Evolutionary conservation across 2,797 vertebrate species (phyloP).

Genomic region (Ptychadena robeensis): DNA sequence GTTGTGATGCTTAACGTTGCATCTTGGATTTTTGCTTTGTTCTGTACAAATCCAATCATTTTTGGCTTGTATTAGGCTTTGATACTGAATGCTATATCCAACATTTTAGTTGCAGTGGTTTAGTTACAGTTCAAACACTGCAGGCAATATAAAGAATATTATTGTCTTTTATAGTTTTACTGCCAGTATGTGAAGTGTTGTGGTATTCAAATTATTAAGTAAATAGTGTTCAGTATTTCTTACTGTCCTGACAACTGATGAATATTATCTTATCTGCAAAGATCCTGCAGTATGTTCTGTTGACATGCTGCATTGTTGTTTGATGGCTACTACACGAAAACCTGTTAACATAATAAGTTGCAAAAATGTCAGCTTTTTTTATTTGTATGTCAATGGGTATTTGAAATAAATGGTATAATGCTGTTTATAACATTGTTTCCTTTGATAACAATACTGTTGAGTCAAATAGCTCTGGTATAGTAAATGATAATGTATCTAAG

Average conservation of each 20-base stretch:
- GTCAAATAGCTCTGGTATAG: not conserved
- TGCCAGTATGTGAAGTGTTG: not conserved
- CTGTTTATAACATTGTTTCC: not conserved
- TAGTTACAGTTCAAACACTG: no score
- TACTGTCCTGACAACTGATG: conserved; percentile 11
- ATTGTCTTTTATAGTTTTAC: no score
- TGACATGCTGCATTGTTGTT: not conserved
- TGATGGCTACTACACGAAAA: not conserved
- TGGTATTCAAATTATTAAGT: not conserved
- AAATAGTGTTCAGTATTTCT: not conserved
- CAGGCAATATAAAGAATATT: no score
- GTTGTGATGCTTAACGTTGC: no score
- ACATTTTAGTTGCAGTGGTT: no score
- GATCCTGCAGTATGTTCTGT: not conserved
- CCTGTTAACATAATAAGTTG: conserved; percentile 6
- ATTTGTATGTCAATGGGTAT: not conserved
- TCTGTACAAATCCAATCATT: no score
- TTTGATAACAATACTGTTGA: not conserved
- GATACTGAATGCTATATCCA: no score
- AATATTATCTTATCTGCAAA: conserved; percentile 1
- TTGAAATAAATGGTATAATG: not conserved
- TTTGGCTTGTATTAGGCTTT: no score
- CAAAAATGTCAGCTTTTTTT: not conserved
- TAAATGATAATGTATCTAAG: conserved; percentile 20
- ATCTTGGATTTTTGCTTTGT: no score